Evolutionary conservation across 2,888 invertebrate genomes (phyloP), one percentile per base, ranked within the genome.

Genomic region (Camptogramma bilineatum): DNA sequence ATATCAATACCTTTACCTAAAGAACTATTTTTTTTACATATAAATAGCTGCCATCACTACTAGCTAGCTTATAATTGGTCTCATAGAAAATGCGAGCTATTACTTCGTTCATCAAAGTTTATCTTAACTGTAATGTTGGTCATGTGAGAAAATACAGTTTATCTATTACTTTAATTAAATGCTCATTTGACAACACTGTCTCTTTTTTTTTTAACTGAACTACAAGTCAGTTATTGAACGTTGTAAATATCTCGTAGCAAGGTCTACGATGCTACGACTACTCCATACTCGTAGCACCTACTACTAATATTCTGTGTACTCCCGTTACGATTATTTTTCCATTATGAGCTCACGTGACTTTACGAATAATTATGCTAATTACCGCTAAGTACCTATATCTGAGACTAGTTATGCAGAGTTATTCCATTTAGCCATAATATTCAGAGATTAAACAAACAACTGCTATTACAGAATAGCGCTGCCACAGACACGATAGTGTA

Each of bases 371-470:
- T 39, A 39, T 17, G 44, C 44, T 44, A 44, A 44, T 44, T 44
- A 44, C 5, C 28, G 28, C 31, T 55, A 46, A 28, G 42, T 31
- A 48, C 2, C 21, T 50, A 48, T 50, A 51, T 62, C 17, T 47
- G 52, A 34, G 51, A 61, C 44, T 50, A 52, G 51, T 52, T 53
- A 53, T 34, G 39, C 50, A 57, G 61, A 65, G 57, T 65, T 61
- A 61, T 53, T 61, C 31, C 48, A 55, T 52, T 56, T 46, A 31
- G 56, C 50, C 47, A 57, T 50, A 28, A 61, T 63, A 70, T 61
- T 63, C 63, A 52, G 62, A 64, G 63, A 68, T 70, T 66, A 66
- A 65, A 66, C 68, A 66, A 70, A 68, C 61, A 66, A 68, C 58
- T 60, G 50, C 52, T 63, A 70, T 67, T 65, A 68, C 62, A 24